Conservation (phyloP, 2,888 invertebrate species). For the Terebella lapidaria region DNA sequence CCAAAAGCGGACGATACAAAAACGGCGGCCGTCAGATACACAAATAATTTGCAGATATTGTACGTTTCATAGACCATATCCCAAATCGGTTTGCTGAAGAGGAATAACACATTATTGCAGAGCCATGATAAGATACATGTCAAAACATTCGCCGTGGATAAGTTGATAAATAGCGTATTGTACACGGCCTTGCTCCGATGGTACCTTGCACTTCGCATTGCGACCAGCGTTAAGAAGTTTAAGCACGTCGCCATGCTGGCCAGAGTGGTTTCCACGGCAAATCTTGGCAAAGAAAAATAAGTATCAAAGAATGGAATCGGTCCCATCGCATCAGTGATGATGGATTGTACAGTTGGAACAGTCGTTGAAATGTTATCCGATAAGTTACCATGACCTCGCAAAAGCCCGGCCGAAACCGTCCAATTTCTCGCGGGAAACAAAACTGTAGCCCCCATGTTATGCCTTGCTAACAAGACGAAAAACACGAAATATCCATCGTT, state of each 20-base stretch:
- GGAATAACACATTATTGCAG: neutral
- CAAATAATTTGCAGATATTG: conserved; percentile 12
- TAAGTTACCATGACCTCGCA: too few relatives aligned
- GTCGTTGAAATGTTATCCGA: too few relatives aligned
- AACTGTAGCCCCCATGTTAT: too few relatives aligned
- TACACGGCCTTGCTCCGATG: neutral
- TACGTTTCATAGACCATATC: neutral
- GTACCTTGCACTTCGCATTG: neutral
- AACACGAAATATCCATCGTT: too few relatives aligned
- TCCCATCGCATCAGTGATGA: too few relatives aligned
- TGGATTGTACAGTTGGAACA: too few relatives aligned
- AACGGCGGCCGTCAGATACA: conserved; percentile 13
- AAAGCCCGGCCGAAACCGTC: too few relatives aligned
- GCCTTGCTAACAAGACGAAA: too few relatives aligned
- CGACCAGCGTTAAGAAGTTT: neutral
- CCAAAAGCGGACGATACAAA: conserved; percentile 12
- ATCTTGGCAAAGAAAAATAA: conserved; percentile 2
- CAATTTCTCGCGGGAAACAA: too few relatives aligned
- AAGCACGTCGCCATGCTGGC: neutral
- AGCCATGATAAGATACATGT: conserved; percentile 1
- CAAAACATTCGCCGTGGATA: neutral
- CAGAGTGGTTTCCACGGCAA: conserved; percentile 1
- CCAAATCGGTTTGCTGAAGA: neutral
- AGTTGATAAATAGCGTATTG: conserved; percentile 4
- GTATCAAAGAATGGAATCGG: neutral